Evolutionary conservation across 2,888 invertebrate species (phyloP), one percentile per base, ranked within the genome.

Genomic region (Thyatira batis): DNA sequence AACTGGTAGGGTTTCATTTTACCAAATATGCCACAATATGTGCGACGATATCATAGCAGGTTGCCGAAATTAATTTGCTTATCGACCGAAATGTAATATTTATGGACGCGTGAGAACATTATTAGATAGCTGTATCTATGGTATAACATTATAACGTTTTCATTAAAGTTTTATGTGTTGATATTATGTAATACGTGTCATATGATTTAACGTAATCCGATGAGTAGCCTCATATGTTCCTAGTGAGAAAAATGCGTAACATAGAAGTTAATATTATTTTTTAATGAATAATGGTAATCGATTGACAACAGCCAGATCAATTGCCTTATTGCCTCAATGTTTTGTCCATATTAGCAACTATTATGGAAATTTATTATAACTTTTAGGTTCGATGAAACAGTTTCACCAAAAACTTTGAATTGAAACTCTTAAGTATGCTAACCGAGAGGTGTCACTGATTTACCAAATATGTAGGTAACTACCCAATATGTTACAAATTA

Each of bases 31-130:
- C 54, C 55, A 62, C 65, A 65, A 65, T 63, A 54, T 63, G 39
- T 44, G 43, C 52, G 50, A 52, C 52, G 70, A 74, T 72, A 78
- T 39, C 61, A 56, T 71, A 73, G 71, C 73, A 53, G 50, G 53
- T 62, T 67, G 74, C 67, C 69, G 57, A 79, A 82, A 80, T 77
- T 73, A 79, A 78, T 81, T 76, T 70, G 63, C 69, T 78, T 82
- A 81, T 82, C 80, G 39, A 57, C 17, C 69, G 71, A 73, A 80
- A 80, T 76, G 73, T 60, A 78, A 78, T 78, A 76, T 68, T 67
- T 62, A 67, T 68, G 60, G 50, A 53, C 63, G 61, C 58, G 63
- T 63, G 66, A 67, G 60, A 61, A 54, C 59, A 48, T 56, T 60
- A 64, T 61, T 61, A 60, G 65, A 63, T 69, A 65, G 45, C 11